Conservation (phyloP, 2,113 vertebrate species). For the Martes martes region DNA sequence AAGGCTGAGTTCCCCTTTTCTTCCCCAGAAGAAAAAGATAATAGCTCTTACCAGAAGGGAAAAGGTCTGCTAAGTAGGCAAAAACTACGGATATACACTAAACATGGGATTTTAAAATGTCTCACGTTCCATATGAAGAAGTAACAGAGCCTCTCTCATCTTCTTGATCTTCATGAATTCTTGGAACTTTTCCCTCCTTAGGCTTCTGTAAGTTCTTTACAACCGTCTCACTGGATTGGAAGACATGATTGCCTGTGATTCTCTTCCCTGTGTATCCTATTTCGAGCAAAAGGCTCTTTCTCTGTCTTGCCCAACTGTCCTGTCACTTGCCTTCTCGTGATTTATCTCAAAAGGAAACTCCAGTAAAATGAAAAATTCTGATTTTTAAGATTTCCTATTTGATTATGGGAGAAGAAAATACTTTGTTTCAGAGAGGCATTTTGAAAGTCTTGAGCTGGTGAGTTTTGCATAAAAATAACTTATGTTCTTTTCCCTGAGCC, state of each 20-base stretch:
- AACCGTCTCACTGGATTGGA: neutral
- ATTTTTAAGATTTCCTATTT: slow-evolving; percentile 54
- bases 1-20: neutral
- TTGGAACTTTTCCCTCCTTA: neutral
- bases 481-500: slow-evolving; percentile 66
- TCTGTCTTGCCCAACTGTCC: neutral
- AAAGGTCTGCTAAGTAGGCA: neutral
- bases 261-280: neutral
- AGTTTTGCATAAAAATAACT: slow-evolving; percentile 67
- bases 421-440: slow-evolving; percentile 10
- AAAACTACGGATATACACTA: neutral
- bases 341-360: slow-evolving; percentile 53
- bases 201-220: neutral
- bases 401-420: slow-evolving; percentile 21
- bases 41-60: neutral
- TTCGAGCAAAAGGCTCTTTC: neutral
- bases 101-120: neutral
- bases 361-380: slow-evolving; percentile 31
- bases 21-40: neutral
- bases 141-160: neutral
- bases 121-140: neutral
- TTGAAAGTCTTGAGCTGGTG: neutral
- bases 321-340: slow-evolving; percentile 20
- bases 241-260: neutral
- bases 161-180: neutral